A percentile compares a stretch with the other conserved stretches of the same genome.
phyloP scores from a whole-genome alignment of 2,888 invertebrate species.

The Electrophaes corylata region DNA sequence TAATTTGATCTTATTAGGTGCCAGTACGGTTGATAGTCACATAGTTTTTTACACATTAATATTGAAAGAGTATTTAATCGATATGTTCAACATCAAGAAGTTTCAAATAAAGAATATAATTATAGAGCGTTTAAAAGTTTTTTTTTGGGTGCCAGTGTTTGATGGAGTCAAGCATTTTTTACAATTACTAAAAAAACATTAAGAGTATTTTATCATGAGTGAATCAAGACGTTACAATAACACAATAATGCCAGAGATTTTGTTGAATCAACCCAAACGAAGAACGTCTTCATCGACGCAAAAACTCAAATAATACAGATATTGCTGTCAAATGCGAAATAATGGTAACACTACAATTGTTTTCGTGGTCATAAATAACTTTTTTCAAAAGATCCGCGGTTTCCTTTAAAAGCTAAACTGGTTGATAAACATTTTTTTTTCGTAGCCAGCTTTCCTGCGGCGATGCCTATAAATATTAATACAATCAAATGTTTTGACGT shows the following conservation, averaged over 20 bases:
- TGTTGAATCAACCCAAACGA: slow-evolving; percentile 60
- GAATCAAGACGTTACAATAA: slow-evolving; percentile 36
- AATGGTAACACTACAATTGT: slow-evolving; percentile 83
- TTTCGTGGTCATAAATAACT: slow-evolving; percentile 81
- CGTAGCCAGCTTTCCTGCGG: slow-evolving; percentile 76
- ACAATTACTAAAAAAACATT: too few relatives aligned
- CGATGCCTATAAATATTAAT: slow-evolving; percentile 83
- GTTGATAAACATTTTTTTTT: slow-evolving; percentile 83
- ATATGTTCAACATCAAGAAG: too few relatives aligned
- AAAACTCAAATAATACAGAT: slow-evolving; percentile 75
- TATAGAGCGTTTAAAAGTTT: too few relatives aligned
- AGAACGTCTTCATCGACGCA: slow-evolving; percentile 71
- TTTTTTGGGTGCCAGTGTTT: too few relatives aligned
- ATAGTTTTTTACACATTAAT: slow-evolving; percentile 13
- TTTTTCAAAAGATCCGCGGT: slow-evolving; percentile 82
- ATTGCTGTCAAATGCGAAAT: slow-evolving; percentile 82
- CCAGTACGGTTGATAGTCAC: slow-evolving; percentile 22
- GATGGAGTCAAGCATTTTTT: too few relatives aligned
- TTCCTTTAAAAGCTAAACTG: slow-evolving; percentile 83
- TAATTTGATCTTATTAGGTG: slow-evolving; percentile 15
- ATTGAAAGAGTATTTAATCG: slow-evolving; percentile 38
- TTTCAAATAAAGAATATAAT: too few relatives aligned
- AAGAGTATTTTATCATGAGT: too few relatives aligned
- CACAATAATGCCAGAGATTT: slow-evolving; percentile 48
- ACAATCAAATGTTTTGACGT: slow-evolving; percentile 85